Evolutionary conservation across 1,140 invertebrate genomes (phyloP), one percentile per base, ranked within the genome.

Genomic region (Cotesia chilonis): DNA sequence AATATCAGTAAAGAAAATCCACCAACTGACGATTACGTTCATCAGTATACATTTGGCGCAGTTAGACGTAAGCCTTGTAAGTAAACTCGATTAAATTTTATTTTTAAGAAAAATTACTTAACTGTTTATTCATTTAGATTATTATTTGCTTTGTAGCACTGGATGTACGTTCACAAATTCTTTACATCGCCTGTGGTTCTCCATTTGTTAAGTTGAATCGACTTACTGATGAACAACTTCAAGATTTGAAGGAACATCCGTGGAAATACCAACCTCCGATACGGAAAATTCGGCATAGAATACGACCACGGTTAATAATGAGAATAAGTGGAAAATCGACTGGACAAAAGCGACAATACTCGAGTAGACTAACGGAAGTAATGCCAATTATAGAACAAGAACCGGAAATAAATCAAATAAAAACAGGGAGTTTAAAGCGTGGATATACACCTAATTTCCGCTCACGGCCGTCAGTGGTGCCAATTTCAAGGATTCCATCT

Each of bases 11-110:
- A 85, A 3, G 88, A 87, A 66, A 89, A 84, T 71, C 75, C 78
- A 65, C 63, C 77, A 37, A 72, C 70, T 47, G 77, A 83, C 20
- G 78, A 84, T 37, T 85, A 88, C 74, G 82, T 84, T 7, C 88
- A 89, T 41, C 79, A 87, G 71, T 90, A 89, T 76, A 85, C 85
- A 65, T 85, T 89, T 84, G 81, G 82, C 47, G 74, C 79, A 28
- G 78, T 77, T 37, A 80, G 75, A 79, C 76, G 71, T 7, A 87
- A 87, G 72, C 82, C 80, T 77, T 78, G 85, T 87, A 76, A 38
- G 80, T 82, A 74, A 70, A 12, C 12, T n/a, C 52, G 20, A 12
- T 28, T 47, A 52, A 51, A 41, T 61, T 52, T 68, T 64, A 68
- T 66, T 70, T 70, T 17, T 37, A 28, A 28, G 3, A 28, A 28